Evolutionary conservation across 1,140 invertebrate genomes (phyloP), one percentile per base, ranked within the genome.

Genomic region (Amyelois transitella): DNA sequence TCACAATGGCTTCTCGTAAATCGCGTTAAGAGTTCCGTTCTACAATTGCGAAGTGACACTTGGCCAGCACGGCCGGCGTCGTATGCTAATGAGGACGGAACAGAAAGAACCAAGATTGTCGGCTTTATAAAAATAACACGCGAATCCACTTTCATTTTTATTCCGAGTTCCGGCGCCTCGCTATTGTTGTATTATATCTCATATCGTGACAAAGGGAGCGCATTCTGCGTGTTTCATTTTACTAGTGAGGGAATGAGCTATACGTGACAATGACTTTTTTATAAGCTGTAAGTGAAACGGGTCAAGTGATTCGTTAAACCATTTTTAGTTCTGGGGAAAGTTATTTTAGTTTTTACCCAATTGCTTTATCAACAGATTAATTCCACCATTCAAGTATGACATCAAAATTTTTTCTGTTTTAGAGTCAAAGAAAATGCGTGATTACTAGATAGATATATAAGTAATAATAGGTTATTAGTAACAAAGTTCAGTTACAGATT

Each of bases 141-240:
- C 71, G 66, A 74, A 74, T 79, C 79, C 81, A 84, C 82, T 86
- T 86, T 86, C 82, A 79, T 81, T 86, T 81, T 85, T 77, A 67
- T 77, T 76, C 61, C 56, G 52, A 86, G 74, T 76, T 80, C 74
- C 75, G 76, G 64, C 58, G 58, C 59, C 50, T 32, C 50, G 62
- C 69, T 59, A 80, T 80, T 81, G 73, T 85, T 75, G 60, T 66
- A 67, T 62, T 48, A 49, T 45, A 38, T 48, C 43, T 12, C 32
- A 68, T n/a, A n/a, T n/a, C n/a, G n/a, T n/a, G n/a, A n/a, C 66
- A 64, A 70, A 75, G 67, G 75, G 66, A 66, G 63, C 60, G 61
- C 61, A 65, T 65, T 71, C 63, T 62, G 5, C 32, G 32, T 14
- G 58, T 68, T 70, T 64, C 49, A 58, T 63, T 68, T 64, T 14